Evolutionary conservation across 2,888 invertebrate species (phyloP).

Genomic region (Dryomyza anilis): DNA sequence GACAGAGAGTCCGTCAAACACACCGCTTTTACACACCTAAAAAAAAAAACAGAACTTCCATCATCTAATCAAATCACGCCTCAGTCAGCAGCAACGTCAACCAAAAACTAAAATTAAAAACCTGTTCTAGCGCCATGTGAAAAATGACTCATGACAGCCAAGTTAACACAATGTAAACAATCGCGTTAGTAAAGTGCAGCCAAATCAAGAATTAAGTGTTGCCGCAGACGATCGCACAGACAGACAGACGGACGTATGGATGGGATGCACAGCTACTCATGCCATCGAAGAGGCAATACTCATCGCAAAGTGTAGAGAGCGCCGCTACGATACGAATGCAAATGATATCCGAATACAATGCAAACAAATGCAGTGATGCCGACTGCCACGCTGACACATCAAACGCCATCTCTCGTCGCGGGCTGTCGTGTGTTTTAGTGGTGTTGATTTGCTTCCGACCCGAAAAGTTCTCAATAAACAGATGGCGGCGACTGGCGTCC

Average conservation of each 20-base stretch:
- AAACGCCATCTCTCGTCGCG: slow-evolving; percentile 7
- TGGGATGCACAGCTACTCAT: too few relatives aligned
- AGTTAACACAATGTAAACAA: neutral
- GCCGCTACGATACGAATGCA: too few relatives aligned
- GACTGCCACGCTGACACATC: neutral
- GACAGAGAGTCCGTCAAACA: too few relatives aligned
- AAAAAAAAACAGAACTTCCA: neutral
- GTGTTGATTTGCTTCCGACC: neutral
- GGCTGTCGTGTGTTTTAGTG: neutral
- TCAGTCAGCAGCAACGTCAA: too few relatives aligned
- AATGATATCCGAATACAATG: slow-evolving; percentile 9
- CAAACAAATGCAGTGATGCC: neutral
- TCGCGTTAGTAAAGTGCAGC: neutral
- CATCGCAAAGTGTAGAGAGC: too few relatives aligned
- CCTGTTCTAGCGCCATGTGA: too few relatives aligned
- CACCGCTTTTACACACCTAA: neutral
- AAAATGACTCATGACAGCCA: neutral
- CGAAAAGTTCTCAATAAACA: neutral
- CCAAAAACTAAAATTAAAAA: too few relatives aligned
- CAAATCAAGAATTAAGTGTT: neutral
- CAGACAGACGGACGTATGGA: too few relatives aligned
- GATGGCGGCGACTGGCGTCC: neutral
- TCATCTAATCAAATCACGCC: neutral
- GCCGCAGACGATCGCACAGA: too few relatives aligned
- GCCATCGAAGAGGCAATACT: too few relatives aligned